These are phyloP conservation scores for Toxonevra muliebris DNA, from an alignment of 2,888 invertebrate species.

Conservation along the genomic window DNA sequence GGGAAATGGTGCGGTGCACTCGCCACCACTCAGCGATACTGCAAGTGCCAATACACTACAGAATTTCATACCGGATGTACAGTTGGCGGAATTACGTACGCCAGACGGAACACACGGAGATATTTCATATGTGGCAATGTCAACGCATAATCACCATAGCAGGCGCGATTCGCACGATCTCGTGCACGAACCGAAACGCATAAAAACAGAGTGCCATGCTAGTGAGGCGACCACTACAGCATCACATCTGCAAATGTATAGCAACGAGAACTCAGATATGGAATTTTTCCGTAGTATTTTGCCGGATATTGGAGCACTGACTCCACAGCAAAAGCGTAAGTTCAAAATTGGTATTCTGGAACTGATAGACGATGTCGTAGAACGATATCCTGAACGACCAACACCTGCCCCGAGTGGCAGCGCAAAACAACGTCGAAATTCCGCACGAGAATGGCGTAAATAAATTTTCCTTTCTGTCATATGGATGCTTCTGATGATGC, in stretches of 20 bases:
- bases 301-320: conserved; percentile 67
- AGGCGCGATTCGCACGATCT: conserved; percentile 37
- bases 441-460: conserved; percentile 54
- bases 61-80: conserved; percentile 60
- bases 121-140: conserved; percentile 3
- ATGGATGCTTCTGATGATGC: no score
- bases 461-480: conserved; percentile 42
- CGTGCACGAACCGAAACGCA: conserved; percentile 51
- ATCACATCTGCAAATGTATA: conserved; percentile 36
- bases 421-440: conserved; percentile 39
- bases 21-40: conserved; percentile 57
- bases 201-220: conserved; percentile 55
- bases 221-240: conserved; percentile 48
- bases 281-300: conserved; percentile 68
- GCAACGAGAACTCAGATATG: conserved; percentile 57
- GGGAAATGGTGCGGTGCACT: conserved; percentile 36
- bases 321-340: conserved; percentile 67
- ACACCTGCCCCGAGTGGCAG: conserved; percentile 37
- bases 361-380: conserved; percentile 66
- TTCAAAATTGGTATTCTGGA: conserved; percentile 68
- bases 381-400: conserved; percentile 54
- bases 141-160: conserved; percentile 29
- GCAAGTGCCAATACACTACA: conserved; percentile 60
- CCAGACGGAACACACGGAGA: conserved; percentile 34
- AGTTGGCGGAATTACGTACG: conserved; percentile 49